Percentiles rank a stretch among this genome's conserved stretches.
Evolutionary conservation across 35 echinoderm and acorn worm species (phyloP).

Genomic region (Ophioderma brevispina): DNA sequence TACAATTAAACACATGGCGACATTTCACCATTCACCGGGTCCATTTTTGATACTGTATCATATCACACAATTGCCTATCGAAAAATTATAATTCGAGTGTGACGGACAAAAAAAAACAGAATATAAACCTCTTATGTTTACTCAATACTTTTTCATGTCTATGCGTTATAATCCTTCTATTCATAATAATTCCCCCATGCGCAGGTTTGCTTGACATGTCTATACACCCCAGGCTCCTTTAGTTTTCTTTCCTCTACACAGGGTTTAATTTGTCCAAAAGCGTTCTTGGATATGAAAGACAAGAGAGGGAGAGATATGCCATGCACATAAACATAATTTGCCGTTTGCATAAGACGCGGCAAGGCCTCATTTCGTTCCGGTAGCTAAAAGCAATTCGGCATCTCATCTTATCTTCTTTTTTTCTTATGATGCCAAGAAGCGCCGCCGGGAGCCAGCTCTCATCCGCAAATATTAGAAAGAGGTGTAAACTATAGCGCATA

Average conservation of each 20-base stretch:
- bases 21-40: too few relatives aligned
- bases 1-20: too few relatives aligned
- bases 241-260: background rate
- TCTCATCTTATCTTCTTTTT: background rate
- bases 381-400: background rate
- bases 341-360: conserved; percentile 11
- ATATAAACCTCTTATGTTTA: background rate
- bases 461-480: conserved; percentile 8
- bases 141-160: background rate
- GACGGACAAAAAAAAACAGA: background rate
- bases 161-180: background rate
- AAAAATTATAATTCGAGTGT: too few relatives aligned
- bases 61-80: too few relatives aligned
- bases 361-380: conserved; percentile 2
- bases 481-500: conserved; percentile 8
- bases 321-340: conserved; percentile 7
- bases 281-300: background rate
- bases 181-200: background rate
- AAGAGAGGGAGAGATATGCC: background rate
- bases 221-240: background rate
- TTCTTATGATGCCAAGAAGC: background rate
- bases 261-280: conserved; percentile 5
- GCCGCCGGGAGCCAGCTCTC: background rate
- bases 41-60: too few relatives aligned
- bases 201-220: background rate